Evolutionary conservation across 2,888 invertebrate species (phyloP), one percentile per base, ranked within the genome.

Genomic region (Polydrusus cervinus): DNA sequence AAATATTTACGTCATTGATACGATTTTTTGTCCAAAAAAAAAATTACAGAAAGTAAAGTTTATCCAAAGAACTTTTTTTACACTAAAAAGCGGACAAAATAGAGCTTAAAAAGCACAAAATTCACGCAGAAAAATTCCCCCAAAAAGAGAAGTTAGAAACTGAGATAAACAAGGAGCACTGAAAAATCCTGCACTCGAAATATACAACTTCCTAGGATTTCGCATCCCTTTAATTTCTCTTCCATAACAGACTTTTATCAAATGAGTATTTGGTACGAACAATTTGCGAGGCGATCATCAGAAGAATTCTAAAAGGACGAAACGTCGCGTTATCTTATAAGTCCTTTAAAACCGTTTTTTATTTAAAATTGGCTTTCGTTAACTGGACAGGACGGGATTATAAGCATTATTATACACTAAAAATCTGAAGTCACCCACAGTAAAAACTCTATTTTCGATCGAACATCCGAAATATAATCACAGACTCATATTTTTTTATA

Each of bases 401-500:
- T 40, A 61, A 69, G 25, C 60, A 45, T 18, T 34, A 34, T 34
- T 45, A 64, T 64, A 64, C 30, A 49, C 47, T 49, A 47, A 16
- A 34, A 34, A 49, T 49, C 16, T 64, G 34, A 20, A 43, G 25
- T 61, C 43, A 49, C 49, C 60, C 49, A 34, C 61, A 40, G 57
- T 49, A 65, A 53, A 66, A 53, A 69, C 16, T 16, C 60, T 60
- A 57, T 25, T 47, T 69, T 60, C 69, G 69, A 45, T 57, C 69
- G 57, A 73, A 67, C 38, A 25, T 67, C 47, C 68, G 60, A 45
- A 55, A 34, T 51, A 47, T 69, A 71, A 75, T 75, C 75, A 75
- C 75, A 75, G 75, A 75, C 68, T 68, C 49, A 68, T 71, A 53
- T 71, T 74, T 67, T 55, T 53, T 51, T 66, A 61, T 25, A 51